Evolutionary conservation across 2,113 vertebrate species (phyloP), one percentile per base, ranked within the genome.

Genomic region (Carollia perspicillata): DNA sequence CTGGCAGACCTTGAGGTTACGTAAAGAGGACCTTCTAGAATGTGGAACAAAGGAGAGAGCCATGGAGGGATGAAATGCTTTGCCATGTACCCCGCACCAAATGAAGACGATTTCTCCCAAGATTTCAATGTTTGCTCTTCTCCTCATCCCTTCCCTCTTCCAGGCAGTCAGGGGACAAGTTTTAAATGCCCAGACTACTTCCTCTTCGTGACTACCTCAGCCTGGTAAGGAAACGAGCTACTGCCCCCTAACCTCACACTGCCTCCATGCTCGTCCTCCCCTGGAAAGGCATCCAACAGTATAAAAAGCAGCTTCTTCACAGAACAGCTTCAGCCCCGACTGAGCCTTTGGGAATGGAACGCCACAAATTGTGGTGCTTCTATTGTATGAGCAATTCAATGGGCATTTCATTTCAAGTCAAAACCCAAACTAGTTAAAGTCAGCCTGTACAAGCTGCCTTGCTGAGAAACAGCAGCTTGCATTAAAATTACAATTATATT

Each of bases 401-500:
- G 93, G 95, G 93, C 90, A 94, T 93, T 98, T 95, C 96, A 95
- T 96, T 97, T 93, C 90, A 85, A 96, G 96, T 93, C 81, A 65
- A 98, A 98, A 97, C 95, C 96, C 96, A 95, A 97, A 98, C 97
- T 97, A 97, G 97, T 90, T 97, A 89, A 68, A 98, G 97, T 97
- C 97, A 87, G 96, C 0, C 49, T 79, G 55, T 37, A 94, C 95
- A 97, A 92, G 96, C 0, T n/a, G 95, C 80, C 97, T 97, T 63
- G 94, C 94, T 44, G 94, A 33, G 94, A 97, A 98, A 95, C 89
- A 92, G 97, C 94, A 92, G 97, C 91, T 87, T 97, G 94, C 97
- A 98, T 98, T 98, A 97, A 97, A 98, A 98, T 98, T 95, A 98
- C 97, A 97, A 96, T 98, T 97, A 96, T 86, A 98, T 98, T 98